A percentile compares a stretch with the other conserved stretches of the same genome.
These are phyloP conservation scores for Uromys caudimaculatus DNA, from an alignment of 2,797 vertebrate species.

Conservation along the genomic window DNA sequence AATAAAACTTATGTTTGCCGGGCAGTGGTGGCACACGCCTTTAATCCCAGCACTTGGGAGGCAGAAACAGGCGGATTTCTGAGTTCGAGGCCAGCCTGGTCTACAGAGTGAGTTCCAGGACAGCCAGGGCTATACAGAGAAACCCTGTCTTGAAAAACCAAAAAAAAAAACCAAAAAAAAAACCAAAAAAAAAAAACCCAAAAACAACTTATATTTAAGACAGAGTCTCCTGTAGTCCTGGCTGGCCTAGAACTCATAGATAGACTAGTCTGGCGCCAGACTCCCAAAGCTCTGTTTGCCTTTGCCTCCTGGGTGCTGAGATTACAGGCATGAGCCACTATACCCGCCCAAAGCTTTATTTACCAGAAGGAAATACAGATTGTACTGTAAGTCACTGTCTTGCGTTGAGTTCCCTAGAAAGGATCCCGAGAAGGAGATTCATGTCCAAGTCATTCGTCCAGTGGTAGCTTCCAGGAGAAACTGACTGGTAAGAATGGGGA, in stretches of 20 bases:
- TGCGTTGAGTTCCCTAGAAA: constrained; percentile 9
- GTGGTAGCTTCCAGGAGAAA: neutral
- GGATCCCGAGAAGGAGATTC: constrained; percentile 14
- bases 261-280: neutral
- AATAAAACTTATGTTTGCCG: neutral
- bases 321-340: neutral
- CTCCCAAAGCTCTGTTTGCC: neutral
- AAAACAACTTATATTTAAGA: neutral
- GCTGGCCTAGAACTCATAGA: neutral
- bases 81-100: too few relatives aligned
- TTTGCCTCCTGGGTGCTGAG: neutral
- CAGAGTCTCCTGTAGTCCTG: neutral
- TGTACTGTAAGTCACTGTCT: neutral
- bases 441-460: neutral
- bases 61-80: too few relatives aligned
- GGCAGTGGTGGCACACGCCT: too few relatives aligned
- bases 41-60: too few relatives aligned
- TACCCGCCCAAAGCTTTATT: neutral
- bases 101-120: too few relatives aligned
- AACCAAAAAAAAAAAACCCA: too few relatives aligned
- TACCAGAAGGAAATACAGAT: neutral
- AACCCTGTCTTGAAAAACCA: too few relatives aligned
- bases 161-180: too few relatives aligned
- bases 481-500: neutral
- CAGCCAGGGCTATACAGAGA: too few relatives aligned